These are phyloP conservation scores for Betta splendens DNA, from an alignment of 2,797 vertebrate genomes.

Conservation along the genomic window DNA sequence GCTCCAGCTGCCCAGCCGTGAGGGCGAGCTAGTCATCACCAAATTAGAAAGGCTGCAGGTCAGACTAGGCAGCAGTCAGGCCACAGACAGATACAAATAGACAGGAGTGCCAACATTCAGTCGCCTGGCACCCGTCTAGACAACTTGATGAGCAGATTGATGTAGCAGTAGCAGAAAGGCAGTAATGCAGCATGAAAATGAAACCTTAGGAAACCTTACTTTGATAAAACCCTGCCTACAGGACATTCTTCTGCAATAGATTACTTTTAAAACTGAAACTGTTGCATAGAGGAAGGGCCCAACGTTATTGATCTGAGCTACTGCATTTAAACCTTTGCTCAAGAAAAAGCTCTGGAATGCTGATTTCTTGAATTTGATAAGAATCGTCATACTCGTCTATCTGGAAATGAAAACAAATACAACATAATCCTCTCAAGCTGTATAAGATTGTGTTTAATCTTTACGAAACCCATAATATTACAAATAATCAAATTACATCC, in stretches of 20 bases:
- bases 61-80: conserved; percentile 53
- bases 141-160: conserved; percentile 5
- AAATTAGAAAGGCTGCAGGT: conserved; percentile 77
- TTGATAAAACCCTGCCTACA: no score
- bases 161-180: conserved; percentile 1
- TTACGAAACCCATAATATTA: no score
- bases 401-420: no score
- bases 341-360: no score
- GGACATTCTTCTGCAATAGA: not conserved
- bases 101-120: conserved; percentile 44
- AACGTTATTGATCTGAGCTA: no score
- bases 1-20: conserved; percentile 34
- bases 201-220: not conserved
- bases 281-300: no score
- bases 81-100: conserved; percentile 65
- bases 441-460: no score
- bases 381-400: no score
- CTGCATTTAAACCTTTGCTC: no score
- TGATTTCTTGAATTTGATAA: no score
- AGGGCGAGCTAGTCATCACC: conserved; percentile 77
- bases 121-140: conserved; percentile 49
- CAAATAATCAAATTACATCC: no score
- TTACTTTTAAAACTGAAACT: not conserved
- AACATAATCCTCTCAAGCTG: no score
- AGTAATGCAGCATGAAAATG: not conserved